phyloP scores from a whole-genome alignment of 2,888 invertebrate genomes.

The Gonocerus acuteangulatus region DNA sequence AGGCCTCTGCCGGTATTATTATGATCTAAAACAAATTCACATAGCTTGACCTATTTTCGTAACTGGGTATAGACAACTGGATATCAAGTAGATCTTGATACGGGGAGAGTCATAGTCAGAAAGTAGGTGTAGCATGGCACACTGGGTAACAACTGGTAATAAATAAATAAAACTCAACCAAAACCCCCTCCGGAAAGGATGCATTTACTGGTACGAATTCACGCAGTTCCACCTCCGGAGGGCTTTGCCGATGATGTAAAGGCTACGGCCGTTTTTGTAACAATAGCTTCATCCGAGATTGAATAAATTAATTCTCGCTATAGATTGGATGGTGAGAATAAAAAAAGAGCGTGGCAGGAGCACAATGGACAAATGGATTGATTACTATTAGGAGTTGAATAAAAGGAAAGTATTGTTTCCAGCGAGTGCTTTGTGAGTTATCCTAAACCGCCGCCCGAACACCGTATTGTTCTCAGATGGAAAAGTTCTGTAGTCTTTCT shows the following conservation, averaged over 20 bases:
- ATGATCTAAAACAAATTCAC: too few species aligned
- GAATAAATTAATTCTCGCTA: constrained; percentile 18
- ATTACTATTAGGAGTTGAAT: constrained; percentile 23
- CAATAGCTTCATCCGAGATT: constrained; percentile 15
- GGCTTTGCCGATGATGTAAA: not conserved
- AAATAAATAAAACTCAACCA: too few species aligned
- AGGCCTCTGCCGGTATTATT: too few species aligned
- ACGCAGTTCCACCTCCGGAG: not conserved
- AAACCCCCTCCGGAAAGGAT: too few species aligned
- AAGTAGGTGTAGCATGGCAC: too few species aligned
- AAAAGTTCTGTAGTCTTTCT: constrained; percentile 13
- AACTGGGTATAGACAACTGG: too few species aligned
- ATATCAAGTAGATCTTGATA: too few species aligned
- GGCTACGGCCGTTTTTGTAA: constrained; percentile 12
- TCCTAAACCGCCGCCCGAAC: constrained; percentile 15
- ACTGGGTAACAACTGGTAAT: too few species aligned
- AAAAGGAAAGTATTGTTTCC: constrained; percentile 21
- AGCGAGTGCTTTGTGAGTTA: constrained; percentile 17
- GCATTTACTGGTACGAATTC: too few species aligned
- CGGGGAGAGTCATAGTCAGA: too few species aligned
- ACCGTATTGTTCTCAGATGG: constrained; percentile 20
- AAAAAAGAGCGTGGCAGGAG: constrained; percentile 10
- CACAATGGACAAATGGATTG: constrained; percentile 23
- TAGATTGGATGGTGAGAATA: constrained; percentile 19
- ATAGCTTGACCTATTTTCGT: too few species aligned